Conservation (phyloP, 2,888 invertebrate genomes). For the Calliopum simillimum region DNA sequence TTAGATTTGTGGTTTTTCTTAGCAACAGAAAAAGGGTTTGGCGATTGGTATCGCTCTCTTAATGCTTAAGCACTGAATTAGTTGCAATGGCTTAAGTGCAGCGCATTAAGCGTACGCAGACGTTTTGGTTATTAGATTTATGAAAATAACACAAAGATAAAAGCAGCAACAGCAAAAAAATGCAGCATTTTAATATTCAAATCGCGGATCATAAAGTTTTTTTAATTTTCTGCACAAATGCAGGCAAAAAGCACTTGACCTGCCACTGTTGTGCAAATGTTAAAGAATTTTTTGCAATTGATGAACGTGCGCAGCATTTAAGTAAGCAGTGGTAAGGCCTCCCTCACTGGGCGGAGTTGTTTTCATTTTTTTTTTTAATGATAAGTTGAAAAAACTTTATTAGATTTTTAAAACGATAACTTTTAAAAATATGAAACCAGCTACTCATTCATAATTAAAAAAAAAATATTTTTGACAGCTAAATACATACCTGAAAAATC, state of each 20-base stretch:
- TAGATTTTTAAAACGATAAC: too few relatives aligned
- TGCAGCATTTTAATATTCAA: slow-evolving; percentile 17
- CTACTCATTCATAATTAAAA: not conserved
- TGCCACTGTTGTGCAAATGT: slow-evolving; percentile 16
- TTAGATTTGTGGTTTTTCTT: not conserved
- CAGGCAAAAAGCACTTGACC: slow-evolving; percentile 24
- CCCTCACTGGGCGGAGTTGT: slow-evolving; percentile 31
- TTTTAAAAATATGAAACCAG: not conserved
- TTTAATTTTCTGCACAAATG: slow-evolving; percentile 1
- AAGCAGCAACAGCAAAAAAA: not conserved
- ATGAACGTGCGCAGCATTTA: slow-evolving; percentile 25
- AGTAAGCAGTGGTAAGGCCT: not conserved
- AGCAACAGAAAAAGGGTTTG: slow-evolving; percentile 32
- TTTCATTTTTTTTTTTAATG: not conserved
- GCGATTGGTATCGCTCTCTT: slow-evolving; percentile 28
- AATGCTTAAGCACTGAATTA: slow-evolving; percentile 26
- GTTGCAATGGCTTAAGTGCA: slow-evolving; percentile 6
- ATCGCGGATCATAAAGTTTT: not conserved
- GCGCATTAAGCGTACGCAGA: not conserved
- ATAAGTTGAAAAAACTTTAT: too few relatives aligned
- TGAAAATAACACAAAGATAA: not conserved
- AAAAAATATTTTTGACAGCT: not conserved
- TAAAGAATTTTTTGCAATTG: too few relatives aligned
- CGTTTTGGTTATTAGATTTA: not conserved
- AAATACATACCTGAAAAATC: too few relatives aligned